A percentile compares a stretch with the other conserved stretches of the same genome.
Conservation (phyloP, 2,113 vertebrate genomes). For the Corythornis cristatus region DNA sequence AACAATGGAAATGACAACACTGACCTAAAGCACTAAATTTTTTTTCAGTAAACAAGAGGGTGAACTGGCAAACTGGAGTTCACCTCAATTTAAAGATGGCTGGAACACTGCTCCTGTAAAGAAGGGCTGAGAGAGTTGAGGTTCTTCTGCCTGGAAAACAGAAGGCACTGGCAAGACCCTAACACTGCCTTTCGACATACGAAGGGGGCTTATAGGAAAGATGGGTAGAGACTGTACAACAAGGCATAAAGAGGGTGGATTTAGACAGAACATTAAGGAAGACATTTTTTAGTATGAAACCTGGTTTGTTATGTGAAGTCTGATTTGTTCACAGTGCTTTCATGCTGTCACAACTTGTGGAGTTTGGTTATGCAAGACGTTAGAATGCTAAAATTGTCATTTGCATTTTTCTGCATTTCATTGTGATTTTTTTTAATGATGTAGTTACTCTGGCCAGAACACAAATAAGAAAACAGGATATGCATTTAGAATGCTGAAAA, state of each 20-base stretch:
- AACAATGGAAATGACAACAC: background rate
- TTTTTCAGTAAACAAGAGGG: background rate
- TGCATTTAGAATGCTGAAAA: constrained; percentile 75
- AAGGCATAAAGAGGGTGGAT: background rate
- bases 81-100: background rate
- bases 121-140: background rate
- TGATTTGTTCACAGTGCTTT: background rate
- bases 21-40: background rate
- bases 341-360: background rate
- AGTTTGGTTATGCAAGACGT: background rate
- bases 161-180: background rate
- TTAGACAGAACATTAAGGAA: background rate
- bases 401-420: constrained; percentile 43
- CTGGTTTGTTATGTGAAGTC: background rate
- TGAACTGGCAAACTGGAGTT: background rate
- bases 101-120: background rate
- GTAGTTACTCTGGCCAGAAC: background rate
- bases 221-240: background rate
- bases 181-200: background rate
- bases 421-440: constrained; percentile 58
- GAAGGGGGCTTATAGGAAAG: background rate
- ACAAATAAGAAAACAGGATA: constrained; percentile 71
- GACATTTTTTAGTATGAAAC: background rate
- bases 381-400: constrained; percentile 17
- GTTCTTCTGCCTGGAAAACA: background rate